phyloP scores from a whole-genome alignment of 2,113 vertebrate species.

The Malurus elegans region DNA sequence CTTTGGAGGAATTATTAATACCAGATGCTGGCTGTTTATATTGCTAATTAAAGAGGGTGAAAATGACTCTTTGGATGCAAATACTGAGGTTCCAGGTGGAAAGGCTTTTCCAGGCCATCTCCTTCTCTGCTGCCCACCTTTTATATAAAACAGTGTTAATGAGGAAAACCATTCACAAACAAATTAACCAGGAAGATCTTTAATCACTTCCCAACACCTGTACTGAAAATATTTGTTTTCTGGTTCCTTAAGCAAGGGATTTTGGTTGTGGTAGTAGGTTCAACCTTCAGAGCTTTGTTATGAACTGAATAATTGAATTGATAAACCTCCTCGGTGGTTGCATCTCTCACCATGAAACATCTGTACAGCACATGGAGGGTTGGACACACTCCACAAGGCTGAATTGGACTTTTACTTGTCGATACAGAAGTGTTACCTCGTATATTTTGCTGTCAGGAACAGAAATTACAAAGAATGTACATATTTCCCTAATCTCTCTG shows the following conservation, averaged over 20 bases:
- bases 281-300: neutral
- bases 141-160: neutral
- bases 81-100: neutral
- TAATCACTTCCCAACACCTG: neutral
- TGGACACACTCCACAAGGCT: neutral
- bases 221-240: neutral
- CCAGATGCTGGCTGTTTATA: conserved; percentile 15
- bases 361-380: neutral
- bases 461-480: neutral
- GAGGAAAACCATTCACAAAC: neutral
- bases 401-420: neutral
- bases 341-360: neutral
- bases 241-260: neutral
- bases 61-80: neutral
- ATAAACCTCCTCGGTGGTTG: neutral
- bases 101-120: neutral
- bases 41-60: conserved; percentile 19
- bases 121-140: neutral
- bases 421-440: neutral
- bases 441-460: neutral
- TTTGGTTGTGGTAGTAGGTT: neutral
- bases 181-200: neutral
- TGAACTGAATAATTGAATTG: neutral
- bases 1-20: neutral
- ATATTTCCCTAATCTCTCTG: neutral